Conservation (phyloP, 2,113 vertebrate genomes). For the Aspidoscelis tigris region DNA sequence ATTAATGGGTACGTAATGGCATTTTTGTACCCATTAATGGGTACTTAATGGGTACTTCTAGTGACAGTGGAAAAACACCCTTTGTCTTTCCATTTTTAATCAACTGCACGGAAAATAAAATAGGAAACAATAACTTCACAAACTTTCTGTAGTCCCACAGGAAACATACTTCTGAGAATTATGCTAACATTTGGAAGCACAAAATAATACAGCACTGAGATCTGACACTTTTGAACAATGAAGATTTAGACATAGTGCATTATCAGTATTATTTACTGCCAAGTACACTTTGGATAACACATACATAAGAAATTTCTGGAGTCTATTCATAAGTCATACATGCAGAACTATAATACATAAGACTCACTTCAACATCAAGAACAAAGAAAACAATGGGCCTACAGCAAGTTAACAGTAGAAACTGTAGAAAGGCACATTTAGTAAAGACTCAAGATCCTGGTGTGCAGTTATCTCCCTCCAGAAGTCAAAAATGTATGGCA, state of each 20-base stretch:
- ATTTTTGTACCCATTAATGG: no score
- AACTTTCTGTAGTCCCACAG: not conserved
- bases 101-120: conserved; percentile 17
- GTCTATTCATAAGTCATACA: not conserved
- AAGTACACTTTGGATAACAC: conserved; percentile 1
- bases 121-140: conserved; percentile 14
- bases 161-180: not conserved
- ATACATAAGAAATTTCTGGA: not conserved
- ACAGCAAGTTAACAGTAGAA: no score
- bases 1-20: no score
- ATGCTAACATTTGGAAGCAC: not conserved
- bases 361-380: not conserved
- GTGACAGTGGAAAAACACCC: no score
- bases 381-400: conserved; percentile 7
- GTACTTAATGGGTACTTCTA: no score
- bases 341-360: not conserved
- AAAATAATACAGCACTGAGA: not conserved
- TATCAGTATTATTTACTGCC: not conserved
- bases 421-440: not conserved
- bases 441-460: not conserved
- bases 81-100: conserved; percentile 18
- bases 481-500: not conserved
- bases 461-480: not conserved
- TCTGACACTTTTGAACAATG: not conserved
- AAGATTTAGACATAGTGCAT: not conserved